Conservation (phyloP, 1,140 invertebrate species). For the Achatina immaculata region DNA sequence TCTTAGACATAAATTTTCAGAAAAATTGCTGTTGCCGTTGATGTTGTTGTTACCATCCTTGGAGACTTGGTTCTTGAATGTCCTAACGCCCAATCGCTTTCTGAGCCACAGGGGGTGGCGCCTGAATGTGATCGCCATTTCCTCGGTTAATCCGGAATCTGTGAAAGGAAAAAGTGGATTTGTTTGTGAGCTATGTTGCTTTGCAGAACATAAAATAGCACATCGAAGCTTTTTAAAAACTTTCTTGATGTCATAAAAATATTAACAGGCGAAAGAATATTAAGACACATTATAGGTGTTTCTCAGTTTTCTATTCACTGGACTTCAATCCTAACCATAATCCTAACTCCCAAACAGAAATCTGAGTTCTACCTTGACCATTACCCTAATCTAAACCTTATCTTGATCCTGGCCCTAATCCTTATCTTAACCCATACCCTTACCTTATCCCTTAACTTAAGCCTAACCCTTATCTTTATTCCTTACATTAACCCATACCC, state of each 20-base stretch:
- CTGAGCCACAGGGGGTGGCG: background rate
- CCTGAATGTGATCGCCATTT: slow-evolving; percentile 33
- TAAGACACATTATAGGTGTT: background rate
- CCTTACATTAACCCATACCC: too few relatives aligned
- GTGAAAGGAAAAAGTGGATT: background rate
- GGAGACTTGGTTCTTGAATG: background rate
- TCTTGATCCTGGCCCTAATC: too few relatives aligned
- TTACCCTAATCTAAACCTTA: too few relatives aligned
- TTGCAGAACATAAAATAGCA: background rate
- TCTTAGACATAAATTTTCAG: background rate
- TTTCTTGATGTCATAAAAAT: background rate
- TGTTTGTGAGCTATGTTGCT: background rate
- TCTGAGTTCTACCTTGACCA: too few relatives aligned
- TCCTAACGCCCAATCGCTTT: background rate
- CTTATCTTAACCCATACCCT: too few relatives aligned
- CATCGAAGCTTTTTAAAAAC: background rate
- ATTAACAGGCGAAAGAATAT: background rate
- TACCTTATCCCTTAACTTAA: too few relatives aligned
- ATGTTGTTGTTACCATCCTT: background rate
- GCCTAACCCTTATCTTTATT: too few relatives aligned
- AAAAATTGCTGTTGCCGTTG: background rate
- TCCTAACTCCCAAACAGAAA: too few relatives aligned
- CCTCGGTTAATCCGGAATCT: too few relatives aligned
- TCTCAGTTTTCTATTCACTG: background rate
- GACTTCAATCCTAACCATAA: too few relatives aligned